Conservation (phyloP, 2,888 invertebrate genomes). For the Tachystola acroxantha region DNA sequence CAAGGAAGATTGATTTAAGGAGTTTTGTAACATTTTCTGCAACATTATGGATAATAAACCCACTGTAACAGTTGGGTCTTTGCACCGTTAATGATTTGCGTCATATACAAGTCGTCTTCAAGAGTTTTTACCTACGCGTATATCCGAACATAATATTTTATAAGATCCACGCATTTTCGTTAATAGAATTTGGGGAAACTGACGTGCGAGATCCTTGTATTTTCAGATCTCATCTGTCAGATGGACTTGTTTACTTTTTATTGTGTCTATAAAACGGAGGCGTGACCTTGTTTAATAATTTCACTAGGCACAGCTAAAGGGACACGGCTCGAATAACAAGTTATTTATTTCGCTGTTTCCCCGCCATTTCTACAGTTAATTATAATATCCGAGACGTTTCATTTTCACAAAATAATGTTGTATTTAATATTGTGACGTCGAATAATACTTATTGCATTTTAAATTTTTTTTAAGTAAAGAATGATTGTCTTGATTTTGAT, state of each 20-base stretch:
- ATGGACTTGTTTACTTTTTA: constrained; percentile 67
- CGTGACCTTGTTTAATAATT: constrained; percentile 57
- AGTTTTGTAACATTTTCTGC: neutral
- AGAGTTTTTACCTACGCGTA: too few species aligned
- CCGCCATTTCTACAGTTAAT: constrained; percentile 20
- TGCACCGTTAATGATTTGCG: too few species aligned
- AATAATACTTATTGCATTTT: neutral
- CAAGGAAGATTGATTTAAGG: constrained; percentile 4
- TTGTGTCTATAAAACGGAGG: constrained; percentile 54
- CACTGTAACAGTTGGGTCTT: too few species aligned
- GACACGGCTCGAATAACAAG: constrained; percentile 46
- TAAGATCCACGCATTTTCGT: too few species aligned
- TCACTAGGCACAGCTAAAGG: constrained; percentile 25
- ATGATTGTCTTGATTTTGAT: neutral
- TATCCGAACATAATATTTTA: too few species aligned
- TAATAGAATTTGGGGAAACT: too few species aligned
- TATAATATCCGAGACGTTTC: constrained; percentile 14
- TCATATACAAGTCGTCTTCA: too few species aligned
- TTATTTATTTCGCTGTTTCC: constrained; percentile 26
- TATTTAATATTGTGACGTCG: neutral
- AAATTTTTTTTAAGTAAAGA: neutral
- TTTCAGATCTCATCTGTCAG: constrained; percentile 61
- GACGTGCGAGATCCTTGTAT: constrained; percentile 36
- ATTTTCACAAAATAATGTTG: constrained; percentile 4
- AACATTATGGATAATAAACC: too few species aligned